Conservation (phyloP, 2,797 vertebrate genomes). For the Coendou prehensilis region DNA sequence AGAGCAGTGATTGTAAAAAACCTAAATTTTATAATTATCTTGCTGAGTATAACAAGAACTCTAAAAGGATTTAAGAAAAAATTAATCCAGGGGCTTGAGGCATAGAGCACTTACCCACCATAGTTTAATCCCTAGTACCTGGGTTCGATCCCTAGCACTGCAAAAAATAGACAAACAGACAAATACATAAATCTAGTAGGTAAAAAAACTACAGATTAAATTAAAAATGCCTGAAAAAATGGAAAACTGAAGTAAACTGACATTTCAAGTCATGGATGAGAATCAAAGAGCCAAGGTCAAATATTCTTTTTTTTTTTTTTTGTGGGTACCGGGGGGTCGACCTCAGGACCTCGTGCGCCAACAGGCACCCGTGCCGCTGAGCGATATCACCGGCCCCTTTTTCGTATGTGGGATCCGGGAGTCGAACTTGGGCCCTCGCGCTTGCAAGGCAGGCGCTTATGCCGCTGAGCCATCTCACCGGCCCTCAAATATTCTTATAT, state of each 20-base stretch:
- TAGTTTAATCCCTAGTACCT: background rate
- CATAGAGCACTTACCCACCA: too few relatives aligned
- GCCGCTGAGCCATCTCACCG: too few relatives aligned
- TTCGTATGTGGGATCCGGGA: too few relatives aligned
- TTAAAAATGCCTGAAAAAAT: background rate
- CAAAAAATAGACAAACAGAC: background rate
- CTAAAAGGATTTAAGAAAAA: background rate
- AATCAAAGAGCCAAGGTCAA: constrained; percentile 15
- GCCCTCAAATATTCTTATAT: constrained; percentile 12
- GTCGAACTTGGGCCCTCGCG: too few relatives aligned
- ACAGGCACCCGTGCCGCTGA: too few relatives aligned
- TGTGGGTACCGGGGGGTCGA: too few relatives aligned
- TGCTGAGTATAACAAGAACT: background rate
- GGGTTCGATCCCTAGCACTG: background rate
- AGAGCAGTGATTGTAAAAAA: background rate
- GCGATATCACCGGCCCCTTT: too few relatives aligned
- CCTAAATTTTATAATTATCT: constrained; percentile 37
- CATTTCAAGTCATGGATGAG: constrained; percentile 25
- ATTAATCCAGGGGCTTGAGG: background rate
- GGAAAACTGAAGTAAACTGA: constrained; percentile 49
- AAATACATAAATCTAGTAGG: background rate
- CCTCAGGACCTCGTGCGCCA: too few relatives aligned
- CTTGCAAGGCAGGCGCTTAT: too few relatives aligned
- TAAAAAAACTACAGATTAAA: constrained; percentile 42
- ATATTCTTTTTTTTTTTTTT: background rate